Evolutionary conservation across 1,140 invertebrate species (phyloP).

Genomic region (Adelges cooleyi): DNA sequence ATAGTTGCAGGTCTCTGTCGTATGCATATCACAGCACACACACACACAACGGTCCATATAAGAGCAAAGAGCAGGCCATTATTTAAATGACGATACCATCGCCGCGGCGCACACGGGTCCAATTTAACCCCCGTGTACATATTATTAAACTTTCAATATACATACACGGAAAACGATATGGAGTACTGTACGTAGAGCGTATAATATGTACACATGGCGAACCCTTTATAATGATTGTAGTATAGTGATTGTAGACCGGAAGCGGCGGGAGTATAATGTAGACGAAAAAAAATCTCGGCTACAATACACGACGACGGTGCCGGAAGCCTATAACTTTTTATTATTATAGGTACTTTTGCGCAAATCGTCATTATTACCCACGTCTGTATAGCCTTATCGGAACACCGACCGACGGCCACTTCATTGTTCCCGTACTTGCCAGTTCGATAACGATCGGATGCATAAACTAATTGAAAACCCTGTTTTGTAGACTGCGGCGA

Average conservation of each 20-base stretch:
- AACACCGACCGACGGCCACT: neutral
- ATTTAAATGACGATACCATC: slow-evolving; percentile 22
- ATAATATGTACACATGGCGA: neutral
- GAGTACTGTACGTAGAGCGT: too few relatives aligned
- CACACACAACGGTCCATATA: neutral
- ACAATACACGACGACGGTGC: neutral
- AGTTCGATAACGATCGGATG: neutral
- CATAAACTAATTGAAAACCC: neutral
- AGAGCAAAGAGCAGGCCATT: slow-evolving; percentile 5
- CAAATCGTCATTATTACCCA: neutral
- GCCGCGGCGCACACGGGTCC: slow-evolving; percentile 10
- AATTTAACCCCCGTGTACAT: slow-evolving; percentile 5
- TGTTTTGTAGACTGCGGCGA: neutral
- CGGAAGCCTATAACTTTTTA: neutral
- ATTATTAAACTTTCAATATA: slow-evolving; percentile 25
- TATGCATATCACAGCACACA: neutral
- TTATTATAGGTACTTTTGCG: neutral
- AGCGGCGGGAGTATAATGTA: neutral
- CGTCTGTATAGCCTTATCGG: neutral
- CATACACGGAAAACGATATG: neutral
- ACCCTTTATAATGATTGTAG: neutral
- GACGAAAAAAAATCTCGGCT: neutral
- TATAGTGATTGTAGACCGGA: too few relatives aligned
- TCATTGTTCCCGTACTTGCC: neutral
- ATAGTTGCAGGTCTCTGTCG: neutral